Evolutionary conservation across 2,113 vertebrate genomes (phyloP), one percentile per base, ranked within the genome.

Genomic region (Carollia perspicillata): DNA sequence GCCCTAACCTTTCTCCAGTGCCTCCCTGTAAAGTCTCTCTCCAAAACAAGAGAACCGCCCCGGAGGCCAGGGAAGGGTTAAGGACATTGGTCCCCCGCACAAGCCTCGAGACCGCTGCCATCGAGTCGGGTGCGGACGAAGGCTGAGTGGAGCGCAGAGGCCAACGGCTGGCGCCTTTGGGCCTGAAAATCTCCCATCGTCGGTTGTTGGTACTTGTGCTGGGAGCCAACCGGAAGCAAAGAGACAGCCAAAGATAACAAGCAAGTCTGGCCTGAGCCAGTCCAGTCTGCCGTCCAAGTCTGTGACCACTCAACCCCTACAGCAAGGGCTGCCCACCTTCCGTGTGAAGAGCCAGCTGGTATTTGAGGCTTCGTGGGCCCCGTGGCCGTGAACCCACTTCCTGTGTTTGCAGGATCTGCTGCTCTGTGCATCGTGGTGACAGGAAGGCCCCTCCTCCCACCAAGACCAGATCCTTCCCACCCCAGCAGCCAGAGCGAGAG

Each of bases 141-240:
- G 75, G 44, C 60, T 1, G 6, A 18, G 17, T 4, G 58, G 20
- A n/a, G n/a, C 18, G 17, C 26, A 5, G 42, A 85, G 6, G 53
- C 40, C 75, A 72, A 55, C 7, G 16, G 4, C 35, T 35, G 37
- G 22, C 8, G 68, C 6, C 69, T 75, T 78, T 28, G 23, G n/a
- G 69, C 63, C 69, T 35, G 37, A 63, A 69, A 77, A 51, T 55
- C n/a, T 58, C 0, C 69, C 40, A 35, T 5, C 23, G 26, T 22
- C 17, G 3, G 28, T 26, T 0, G 0, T 20, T 71, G 53, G 40
- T 28, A 11, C 14, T 44, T 12, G 28, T 13, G 66, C 51, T 33
- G 78, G 68, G 66, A 83, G 60, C 17, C 68, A 69, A 72, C 44
- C 20, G 85, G 84, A 53, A 80, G 68, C 30, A 58, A 88, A 84